phyloP scores from a whole-genome alignment of 2,797 vertebrate genomes.

The Halcyon badia region DNA sequence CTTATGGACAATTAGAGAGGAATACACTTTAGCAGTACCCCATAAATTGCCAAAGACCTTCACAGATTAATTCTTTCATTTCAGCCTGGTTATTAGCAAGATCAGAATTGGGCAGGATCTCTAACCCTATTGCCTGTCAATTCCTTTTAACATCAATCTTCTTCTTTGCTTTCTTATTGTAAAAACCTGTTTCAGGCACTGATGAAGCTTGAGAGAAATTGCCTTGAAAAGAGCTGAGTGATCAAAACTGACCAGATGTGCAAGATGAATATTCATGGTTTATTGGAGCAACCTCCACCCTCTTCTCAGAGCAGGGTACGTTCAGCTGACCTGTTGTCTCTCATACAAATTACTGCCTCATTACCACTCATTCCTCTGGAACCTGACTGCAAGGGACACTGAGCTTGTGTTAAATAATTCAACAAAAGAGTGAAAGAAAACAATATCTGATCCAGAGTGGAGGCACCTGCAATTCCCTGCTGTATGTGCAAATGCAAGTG shows the following conservation, averaged over 20 bases:
- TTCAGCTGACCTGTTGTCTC: conserved; percentile 19
- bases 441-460: not conserved
- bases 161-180: conserved; percentile 34
- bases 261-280: conserved; percentile 68
- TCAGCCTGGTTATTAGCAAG: conserved; percentile 66
- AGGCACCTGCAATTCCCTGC: not conserved
- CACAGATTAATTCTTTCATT: conserved; percentile 72
- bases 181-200: conserved; percentile 42
- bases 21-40: conserved; percentile 25
- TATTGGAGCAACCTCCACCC: not conserved
- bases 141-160: conserved; percentile 70
- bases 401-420: not conserved
- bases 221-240: conserved; percentile 53
- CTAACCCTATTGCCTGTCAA: conserved; percentile 77
- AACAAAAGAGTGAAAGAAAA: not conserved
- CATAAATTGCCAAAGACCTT: conserved; percentile 47
- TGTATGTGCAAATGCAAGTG: not conserved
- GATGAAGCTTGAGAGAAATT: conserved; percentile 44
- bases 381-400: not conserved
- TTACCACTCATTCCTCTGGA: conserved; percentile 8
- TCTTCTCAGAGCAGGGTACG: not conserved
- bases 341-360: conserved; percentile 2
- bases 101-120: conserved; percentile 59
- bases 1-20: not conserved
- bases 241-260: conserved; percentile 67